Percentiles rank a stretch among this genome's conserved stretches.
Evolutionary conservation across 1,140 invertebrate genomes (phyloP).

Genomic region (Atta texana): DNA sequence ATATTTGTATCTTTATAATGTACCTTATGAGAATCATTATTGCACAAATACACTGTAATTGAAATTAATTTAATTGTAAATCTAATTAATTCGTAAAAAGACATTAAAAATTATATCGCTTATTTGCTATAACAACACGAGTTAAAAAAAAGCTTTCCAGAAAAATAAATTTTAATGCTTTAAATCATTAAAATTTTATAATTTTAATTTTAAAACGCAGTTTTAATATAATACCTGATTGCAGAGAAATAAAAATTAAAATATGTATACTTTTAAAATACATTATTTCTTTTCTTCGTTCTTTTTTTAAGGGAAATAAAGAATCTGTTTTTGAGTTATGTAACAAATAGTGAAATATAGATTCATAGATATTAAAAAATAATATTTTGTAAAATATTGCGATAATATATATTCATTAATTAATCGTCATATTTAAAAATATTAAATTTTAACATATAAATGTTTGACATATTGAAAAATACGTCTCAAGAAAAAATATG

Average conservation of each 20-base stretch:
- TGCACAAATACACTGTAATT: neutral
- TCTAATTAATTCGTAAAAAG: neutral
- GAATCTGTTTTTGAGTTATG: no score
- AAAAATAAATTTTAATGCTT: no score
- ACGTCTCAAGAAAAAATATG: neutral
- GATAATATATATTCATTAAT: neutral
- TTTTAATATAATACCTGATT: no score
- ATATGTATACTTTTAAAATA: no score
- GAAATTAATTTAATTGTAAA: neutral
- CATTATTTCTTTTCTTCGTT: no score
- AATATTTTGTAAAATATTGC: neutral
- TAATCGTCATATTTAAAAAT: neutral
- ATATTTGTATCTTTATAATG: neutral
- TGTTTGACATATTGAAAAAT: neutral
- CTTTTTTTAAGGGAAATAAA: no score
- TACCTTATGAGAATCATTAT: neutral
- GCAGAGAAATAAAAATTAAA: no score
- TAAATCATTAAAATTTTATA: no score
- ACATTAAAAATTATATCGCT: neutral
- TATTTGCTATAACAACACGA: no score
- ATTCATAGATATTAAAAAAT: neutral
- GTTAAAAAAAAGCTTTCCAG: no score
- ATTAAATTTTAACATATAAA: neutral
- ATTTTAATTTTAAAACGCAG: no score
- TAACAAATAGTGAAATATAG: neutral